Evolutionary conservation across 1,140 invertebrate genomes (phyloP).

Genomic region (Octopus bimaculoides): DNA sequence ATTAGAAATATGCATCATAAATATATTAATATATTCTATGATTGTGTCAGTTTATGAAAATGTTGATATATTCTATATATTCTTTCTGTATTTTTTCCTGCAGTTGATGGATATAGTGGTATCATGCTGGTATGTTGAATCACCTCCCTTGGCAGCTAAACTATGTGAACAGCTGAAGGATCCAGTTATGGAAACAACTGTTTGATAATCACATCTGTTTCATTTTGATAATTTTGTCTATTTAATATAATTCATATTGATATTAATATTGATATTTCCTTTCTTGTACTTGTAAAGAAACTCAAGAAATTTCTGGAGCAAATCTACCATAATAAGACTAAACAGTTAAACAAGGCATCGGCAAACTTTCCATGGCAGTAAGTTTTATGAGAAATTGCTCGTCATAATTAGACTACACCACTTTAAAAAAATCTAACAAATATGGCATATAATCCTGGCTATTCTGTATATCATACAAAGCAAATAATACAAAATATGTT

Average conservation of each 20-base stretch:
- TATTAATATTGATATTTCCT: too few species aligned
- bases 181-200: constrained; percentile 37
- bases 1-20: too few species aligned
- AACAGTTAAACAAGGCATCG: background rate
- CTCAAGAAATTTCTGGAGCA: background rate
- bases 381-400: background rate
- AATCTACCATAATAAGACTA: background rate
- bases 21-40: too few species aligned
- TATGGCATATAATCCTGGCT: too few species aligned
- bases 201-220: constrained; percentile 17
- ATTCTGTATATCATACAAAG: too few species aligned
- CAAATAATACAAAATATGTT: too few species aligned
- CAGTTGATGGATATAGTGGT: constrained; percentile 39
- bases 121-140: constrained; percentile 36
- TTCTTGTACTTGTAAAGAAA: background rate
- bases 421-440: background rate
- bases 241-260: background rate
- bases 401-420: background rate
- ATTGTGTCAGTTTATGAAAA: too few species aligned
- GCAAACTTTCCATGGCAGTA: background rate
- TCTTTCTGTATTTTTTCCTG: constrained; percentile 13
- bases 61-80: too few species aligned
- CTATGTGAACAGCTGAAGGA: constrained; percentile 36
- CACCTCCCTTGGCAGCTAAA: constrained; percentile 31
- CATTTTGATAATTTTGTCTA: background rate